These are phyloP conservation scores for Harpagifer antarcticus DNA, from an alignment of 2,797 vertebrate species.

Conservation along the genomic window DNA sequence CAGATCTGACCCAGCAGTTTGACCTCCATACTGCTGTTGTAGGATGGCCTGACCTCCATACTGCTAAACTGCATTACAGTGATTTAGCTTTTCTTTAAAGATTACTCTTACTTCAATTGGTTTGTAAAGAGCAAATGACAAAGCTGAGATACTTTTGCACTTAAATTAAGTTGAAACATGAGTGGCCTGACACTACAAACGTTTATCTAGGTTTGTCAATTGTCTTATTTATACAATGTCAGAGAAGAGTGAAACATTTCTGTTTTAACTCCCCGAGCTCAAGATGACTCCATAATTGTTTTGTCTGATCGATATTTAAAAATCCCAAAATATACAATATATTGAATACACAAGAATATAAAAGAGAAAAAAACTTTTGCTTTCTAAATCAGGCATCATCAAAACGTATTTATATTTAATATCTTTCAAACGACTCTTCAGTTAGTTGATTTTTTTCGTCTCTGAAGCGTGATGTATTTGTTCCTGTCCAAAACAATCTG, in stretches of 20 bases:
- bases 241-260: not conserved
- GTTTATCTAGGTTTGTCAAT: too few relatives aligned
- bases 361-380: too few relatives aligned
- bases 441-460: not conserved
- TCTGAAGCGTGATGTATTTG: not conserved
- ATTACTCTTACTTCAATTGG: not conserved
- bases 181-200: too few relatives aligned
- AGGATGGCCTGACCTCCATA: not conserved
- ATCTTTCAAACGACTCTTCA: not conserved
- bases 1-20: slow-evolving; percentile 23
- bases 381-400: not conserved
- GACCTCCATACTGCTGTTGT: not conserved
- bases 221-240: not conserved
- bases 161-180: too few relatives aligned
- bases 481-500: not conserved
- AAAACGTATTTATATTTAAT: too few relatives aligned
- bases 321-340: too few relatives aligned
- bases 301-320: too few relatives aligned
- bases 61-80: not conserved
- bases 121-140: not conserved
- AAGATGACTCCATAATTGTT: too few relatives aligned
- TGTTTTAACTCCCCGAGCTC: too few relatives aligned
- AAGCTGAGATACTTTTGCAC: too few relatives aligned
- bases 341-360: too few relatives aligned
- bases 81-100: not conserved